A percentile compares a stretch with the other conserved stretches of the same genome.
Evolutionary conservation across 1,140 invertebrate species (phyloP).

Genomic region (Diorhabda elongata): DNA sequence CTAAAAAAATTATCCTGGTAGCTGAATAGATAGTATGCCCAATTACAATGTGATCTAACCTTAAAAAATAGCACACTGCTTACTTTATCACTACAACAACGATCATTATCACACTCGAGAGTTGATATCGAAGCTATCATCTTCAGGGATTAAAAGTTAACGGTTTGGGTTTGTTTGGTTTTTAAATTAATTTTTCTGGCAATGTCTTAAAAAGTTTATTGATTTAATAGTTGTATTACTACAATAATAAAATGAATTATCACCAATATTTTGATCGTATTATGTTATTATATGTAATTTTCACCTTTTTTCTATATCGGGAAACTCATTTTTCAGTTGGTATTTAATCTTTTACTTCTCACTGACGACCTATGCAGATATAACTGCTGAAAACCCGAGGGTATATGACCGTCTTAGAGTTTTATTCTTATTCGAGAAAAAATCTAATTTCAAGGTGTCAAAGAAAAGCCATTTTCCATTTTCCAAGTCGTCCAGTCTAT

Average conservation of each 20-base stretch:
- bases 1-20: no score
- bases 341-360: conserved; percentile 23
- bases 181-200: background rate
- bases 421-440: conserved; percentile 45
- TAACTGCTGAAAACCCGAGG: conserved; percentile 39
- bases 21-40: no score
- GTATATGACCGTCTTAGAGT: conserved; percentile 41
- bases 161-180: no score
- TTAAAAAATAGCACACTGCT: no score
- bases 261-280: background rate
- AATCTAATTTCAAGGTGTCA: conserved; percentile 51
- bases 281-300: background rate
- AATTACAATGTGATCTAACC: no score
- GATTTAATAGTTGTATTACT: background rate
- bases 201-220: background rate
- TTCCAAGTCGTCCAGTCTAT: conserved; percentile 43
- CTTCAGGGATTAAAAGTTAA: no score
- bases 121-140: no score
- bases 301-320: background rate
- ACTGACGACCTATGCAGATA: conserved; percentile 40
- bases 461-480: conserved; percentile 49
- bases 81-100: no score
- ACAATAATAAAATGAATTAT: background rate
- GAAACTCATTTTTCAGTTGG: background rate
- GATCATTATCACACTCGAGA: no score